A percentile compares a stretch with the other conserved stretches of the same genome.
These are phyloP conservation scores for Schizopygopsis malacanthus DNA, from an alignment of 2,797 vertebrate genomes.

Conservation along the genomic window DNA sequence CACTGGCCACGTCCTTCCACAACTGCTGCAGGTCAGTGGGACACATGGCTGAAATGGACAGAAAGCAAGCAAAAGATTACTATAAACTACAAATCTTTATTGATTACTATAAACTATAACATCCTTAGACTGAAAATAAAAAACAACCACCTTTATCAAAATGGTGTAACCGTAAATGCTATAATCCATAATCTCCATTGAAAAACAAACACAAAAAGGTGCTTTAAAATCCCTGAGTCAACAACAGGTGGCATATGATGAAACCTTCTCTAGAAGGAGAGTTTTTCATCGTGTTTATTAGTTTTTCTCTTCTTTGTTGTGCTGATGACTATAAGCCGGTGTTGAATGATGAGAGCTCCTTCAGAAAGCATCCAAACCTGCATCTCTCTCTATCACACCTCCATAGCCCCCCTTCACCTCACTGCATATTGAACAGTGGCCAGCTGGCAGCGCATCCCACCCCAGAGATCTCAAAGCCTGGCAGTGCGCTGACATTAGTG, in stretches of 20 bases:
- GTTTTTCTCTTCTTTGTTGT: constrained; percentile 28
- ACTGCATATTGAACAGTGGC: constrained; percentile 50
- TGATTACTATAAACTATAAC: not conserved
- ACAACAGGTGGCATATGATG: constrained; percentile 22
- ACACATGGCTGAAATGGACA: constrained; percentile 83
- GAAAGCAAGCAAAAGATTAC: constrained; percentile 10
- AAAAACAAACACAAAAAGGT: not conserved
- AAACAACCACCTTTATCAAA: not conserved
- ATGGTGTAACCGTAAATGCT: not conserved
- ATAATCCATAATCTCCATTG: constrained; percentile 7
- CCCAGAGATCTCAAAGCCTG: constrained; percentile 58
- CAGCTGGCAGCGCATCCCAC: constrained; percentile 56
- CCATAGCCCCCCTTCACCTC: not conserved
- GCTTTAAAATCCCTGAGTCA: constrained; percentile 11
- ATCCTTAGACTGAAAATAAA: not conserved
- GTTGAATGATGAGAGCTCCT: constrained; percentile 39
- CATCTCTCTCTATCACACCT: constrained; percentile 37
- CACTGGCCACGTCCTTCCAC: constrained; percentile 94
- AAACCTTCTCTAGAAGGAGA: not conserved
- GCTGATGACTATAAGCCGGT: constrained; percentile 19
- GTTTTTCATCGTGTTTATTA: constrained; percentile 8
- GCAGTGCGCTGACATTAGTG: constrained; percentile 53
- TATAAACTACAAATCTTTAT: not conserved
- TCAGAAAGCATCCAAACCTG: constrained; percentile 48
- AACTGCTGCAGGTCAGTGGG: constrained; percentile 98